phyloP scores from a whole-genome alignment of 2,113 vertebrate genomes.

The Sebastes schlegelii region DNA sequence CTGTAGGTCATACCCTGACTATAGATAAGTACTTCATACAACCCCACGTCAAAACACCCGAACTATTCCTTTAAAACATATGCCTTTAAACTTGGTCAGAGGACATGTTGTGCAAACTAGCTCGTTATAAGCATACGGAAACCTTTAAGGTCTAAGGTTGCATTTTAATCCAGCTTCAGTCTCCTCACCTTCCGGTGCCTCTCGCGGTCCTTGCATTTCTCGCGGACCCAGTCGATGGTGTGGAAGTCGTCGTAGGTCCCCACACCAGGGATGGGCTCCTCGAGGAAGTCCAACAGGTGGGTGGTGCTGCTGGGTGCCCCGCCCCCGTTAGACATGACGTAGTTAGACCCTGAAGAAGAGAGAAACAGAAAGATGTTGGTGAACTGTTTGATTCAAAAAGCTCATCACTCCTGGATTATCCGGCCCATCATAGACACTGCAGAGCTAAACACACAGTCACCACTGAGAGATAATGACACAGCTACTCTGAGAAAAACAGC shows the following conservation, averaged over 20 bases:
- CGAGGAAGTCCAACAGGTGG: slow-evolving; percentile 95
- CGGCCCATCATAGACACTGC: slow-evolving; percentile 29
- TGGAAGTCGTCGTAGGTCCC: slow-evolving; percentile 99
- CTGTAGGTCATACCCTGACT: too few relatives aligned
- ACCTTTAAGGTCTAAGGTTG: too few relatives aligned
- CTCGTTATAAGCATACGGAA: not conserved
- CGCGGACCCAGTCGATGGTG: slow-evolving; percentile 98
- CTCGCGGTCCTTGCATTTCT: slow-evolving; percentile 98
- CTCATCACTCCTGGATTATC: not conserved
- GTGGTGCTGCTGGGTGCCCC: slow-evolving; percentile 93
- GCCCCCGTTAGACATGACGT: slow-evolving; percentile 97
- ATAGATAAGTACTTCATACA: too few relatives aligned
- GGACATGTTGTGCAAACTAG: not conserved
- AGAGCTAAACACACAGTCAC: slow-evolving; percentile 1
- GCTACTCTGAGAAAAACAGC: not conserved
- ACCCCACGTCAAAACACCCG: too few relatives aligned
- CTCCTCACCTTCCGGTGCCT: slow-evolving; percentile 92
- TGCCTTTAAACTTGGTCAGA: not conserved
- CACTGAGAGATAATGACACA: slow-evolving; percentile 17
- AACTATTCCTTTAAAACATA: too few relatives aligned
- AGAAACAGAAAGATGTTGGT: accelerated
- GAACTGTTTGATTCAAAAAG: too few relatives aligned
- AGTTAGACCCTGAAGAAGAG: slow-evolving; percentile 89
- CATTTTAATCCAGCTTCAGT: accelerated
- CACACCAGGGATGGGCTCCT: slow-evolving; percentile 98